These are phyloP conservation scores for Aleadryas rufinucha DNA, from an alignment of 2,113 vertebrate species.

Conservation along the genomic window DNA sequence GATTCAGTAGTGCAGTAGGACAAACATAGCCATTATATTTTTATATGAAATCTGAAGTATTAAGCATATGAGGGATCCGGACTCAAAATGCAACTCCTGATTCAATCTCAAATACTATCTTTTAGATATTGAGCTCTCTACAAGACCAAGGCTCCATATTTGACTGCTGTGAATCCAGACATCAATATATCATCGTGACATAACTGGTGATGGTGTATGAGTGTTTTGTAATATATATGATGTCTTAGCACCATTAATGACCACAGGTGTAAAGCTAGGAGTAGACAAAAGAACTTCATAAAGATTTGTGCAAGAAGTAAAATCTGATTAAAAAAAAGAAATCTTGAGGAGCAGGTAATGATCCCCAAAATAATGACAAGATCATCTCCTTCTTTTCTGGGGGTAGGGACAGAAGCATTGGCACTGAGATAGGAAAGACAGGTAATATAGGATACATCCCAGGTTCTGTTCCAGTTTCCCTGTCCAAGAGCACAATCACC, in stretches of 20 bases:
- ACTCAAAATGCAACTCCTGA: background rate
- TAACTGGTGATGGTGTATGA: background rate
- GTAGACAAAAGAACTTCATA: background rate
- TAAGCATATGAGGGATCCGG: background rate
- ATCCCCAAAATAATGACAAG: background rate
- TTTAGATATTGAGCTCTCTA: background rate
- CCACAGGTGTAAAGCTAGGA: background rate
- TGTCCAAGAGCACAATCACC: accelerated
- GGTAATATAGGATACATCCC: background rate
- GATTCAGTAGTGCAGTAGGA: background rate
- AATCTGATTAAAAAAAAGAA: background rate
- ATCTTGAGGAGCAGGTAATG: background rate
- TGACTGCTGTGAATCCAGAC: background rate
- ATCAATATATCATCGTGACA: background rate
- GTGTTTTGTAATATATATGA: background rate
- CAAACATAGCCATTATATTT: background rate
- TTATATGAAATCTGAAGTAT: background rate
- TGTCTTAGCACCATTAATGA: background rate
- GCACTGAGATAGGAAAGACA: background rate
- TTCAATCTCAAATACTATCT: background rate
- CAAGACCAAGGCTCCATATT: background rate
- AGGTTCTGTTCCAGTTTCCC: background rate
- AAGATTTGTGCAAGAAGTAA: background rate
- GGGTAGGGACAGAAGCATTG: background rate
- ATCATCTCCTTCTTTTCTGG: background rate